Evolutionary conservation across 2,797 vertebrate genomes (phyloP).

Genomic region (Pangasius mekongensis): DNA sequence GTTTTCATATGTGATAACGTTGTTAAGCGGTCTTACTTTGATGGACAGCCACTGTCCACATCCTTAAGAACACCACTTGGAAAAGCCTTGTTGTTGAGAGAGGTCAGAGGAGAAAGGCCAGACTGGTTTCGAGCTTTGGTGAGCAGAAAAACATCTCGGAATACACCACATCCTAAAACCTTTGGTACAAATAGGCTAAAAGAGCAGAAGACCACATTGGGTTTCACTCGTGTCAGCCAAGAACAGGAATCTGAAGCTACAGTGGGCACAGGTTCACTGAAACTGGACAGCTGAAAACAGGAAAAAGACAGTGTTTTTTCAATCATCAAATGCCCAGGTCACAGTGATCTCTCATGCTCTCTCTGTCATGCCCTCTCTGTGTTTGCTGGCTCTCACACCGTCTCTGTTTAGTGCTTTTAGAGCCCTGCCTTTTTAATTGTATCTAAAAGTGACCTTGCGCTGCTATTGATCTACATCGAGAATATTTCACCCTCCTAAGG

Average conservation of each 20-base stretch:
- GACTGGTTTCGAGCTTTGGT: background rate
- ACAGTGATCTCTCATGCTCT: background rate
- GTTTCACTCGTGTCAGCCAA: background rate
- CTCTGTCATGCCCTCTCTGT: background rate
- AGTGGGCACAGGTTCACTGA: background rate
- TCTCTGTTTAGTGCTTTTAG: slow-evolving; percentile 13
- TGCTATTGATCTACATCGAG: slow-evolving; percentile 84
- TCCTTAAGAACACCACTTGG: background rate
- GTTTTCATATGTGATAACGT: background rate
- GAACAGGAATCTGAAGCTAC: background rate
- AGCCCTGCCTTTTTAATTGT: slow-evolving; percentile 60
- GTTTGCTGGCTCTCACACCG: background rate
- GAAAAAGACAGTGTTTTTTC: background rate
- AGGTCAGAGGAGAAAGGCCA: background rate
- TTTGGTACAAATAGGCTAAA: background rate
- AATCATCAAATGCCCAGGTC: background rate
- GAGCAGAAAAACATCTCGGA: background rate
- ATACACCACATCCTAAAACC: background rate
- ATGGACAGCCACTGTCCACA: background rate
- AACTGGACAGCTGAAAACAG: background rate
- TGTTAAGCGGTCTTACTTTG: background rate
- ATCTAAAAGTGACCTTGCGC: slow-evolving; percentile 86
- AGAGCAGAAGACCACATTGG: background rate
- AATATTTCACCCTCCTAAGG: slow-evolving; percentile 75
- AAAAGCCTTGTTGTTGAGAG: background rate